phyloP scores from a whole-genome alignment of 1,140 invertebrate genomes.

The Neodiprion pinetum region DNA sequence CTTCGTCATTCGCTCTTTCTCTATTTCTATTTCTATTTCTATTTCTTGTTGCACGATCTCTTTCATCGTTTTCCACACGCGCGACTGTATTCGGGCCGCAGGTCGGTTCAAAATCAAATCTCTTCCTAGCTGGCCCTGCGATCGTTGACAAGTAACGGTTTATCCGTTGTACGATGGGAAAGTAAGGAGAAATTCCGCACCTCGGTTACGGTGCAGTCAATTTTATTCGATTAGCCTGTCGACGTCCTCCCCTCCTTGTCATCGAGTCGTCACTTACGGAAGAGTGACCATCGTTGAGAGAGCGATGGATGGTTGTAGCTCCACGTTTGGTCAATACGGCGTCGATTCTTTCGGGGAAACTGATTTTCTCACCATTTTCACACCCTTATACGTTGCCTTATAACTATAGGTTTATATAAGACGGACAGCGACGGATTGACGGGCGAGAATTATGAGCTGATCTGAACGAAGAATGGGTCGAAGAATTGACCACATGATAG shows the following conservation, averaged over 20 bases:
- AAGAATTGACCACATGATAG: too few relatives aligned
- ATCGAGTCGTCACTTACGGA: neutral
- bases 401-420: too few relatives aligned
- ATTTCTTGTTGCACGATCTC: too few relatives aligned
- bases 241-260: neutral
- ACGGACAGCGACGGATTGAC: neutral
- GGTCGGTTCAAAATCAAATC: neutral
- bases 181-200: neutral
- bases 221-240: neutral
- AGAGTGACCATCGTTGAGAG: neutral
- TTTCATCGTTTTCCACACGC: too few relatives aligned
- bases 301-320: too few relatives aligned
- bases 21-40: too few relatives aligned
- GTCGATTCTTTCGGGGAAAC: neutral
- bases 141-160: neutral
- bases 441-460: neutral
- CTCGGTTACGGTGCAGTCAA: neutral
- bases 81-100: too few relatives aligned
- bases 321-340: neutral
- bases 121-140: too few relatives aligned
- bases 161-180: neutral
- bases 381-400: neutral
- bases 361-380: neutral
- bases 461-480: too few relatives aligned
- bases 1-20: too few relatives aligned